Base-by-base conservation (phyloP, 2,113 vertebrate species). In the Panurus biarmicus region DNA sequence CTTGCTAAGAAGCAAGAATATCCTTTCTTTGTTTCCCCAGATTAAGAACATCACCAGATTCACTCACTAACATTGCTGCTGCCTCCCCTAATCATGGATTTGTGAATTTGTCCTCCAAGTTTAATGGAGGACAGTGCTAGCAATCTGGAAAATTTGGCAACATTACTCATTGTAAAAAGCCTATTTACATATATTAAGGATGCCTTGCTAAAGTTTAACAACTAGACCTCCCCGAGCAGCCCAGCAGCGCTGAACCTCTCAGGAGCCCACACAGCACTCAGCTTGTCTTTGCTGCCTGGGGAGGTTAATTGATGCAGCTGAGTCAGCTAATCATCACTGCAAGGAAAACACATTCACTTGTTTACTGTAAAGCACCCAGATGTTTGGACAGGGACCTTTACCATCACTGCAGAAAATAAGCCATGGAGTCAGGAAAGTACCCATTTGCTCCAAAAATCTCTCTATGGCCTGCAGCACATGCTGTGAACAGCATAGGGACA, bases 101-200 rank as follows among this genome's bases (percentile, higher is more conserved):
- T 60, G 75, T 93, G 85, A 92, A 80, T 95, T 93, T 92, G 88
- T 51, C 94, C 94, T 94, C 85, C 65, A 77, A 15, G 33, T 92
- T 95, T 96, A 94, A 93, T 93, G 94, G 94, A 96, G 96, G 95
- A 62, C 92, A 88, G 38, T 54, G 85, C 87, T 76, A 87, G 78
- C 88, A 96, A 93, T 88, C 94, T 96, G 95, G 85, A 94, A 93
- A 93, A 94, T 90, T 35, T 94, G 94, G 94, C 94, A 96, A 62
- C 75, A 36, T 88, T 83, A 86, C 79, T 94, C 82, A 80, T 66
- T 94, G 83, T 70, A 90, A 94, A 85, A 92, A 88, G 72, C 85
- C 79, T 90, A 93, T 90, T 96, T 92, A 90, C 94, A 92, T 95
- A 86, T 25, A 73, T 90, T 92, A 96, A 93, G 73, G 80, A 80